Base-by-base conservation (phyloP, 2,888 invertebrate genomes). In the Hybos culiciformis region DNA sequence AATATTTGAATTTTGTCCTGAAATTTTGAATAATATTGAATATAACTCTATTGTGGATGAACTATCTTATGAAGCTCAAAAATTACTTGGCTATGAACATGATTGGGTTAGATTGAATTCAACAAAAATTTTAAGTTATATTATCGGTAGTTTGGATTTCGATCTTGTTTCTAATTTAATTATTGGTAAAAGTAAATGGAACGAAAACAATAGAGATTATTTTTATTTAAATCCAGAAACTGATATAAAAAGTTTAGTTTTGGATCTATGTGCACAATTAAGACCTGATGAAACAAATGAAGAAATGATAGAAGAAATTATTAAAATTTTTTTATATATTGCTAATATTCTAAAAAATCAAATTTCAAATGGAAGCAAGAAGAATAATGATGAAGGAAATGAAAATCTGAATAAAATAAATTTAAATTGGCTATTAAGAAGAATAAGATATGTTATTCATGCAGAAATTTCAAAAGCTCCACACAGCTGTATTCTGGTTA, bases 91-190 rank as follows among this genome's bases (percentile, higher is more conserved):
- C 0, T 80, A 93, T 61, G 83, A 86, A 12, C 92, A 93, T 59
- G 73, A 78, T 24, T 91, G 91, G 91, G 86, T 93, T 0, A 74
- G 91, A 42, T 67, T 87, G 37, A 75, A 76, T 45, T 74, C 88
- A 0, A 75, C 80, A 0, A 85, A 87, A 60, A 72, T 90, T 48
- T 63, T 92, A 34, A 82, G 83, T 0, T 72, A 77, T 37, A 70
- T 91, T 39, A 66, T 93, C 42, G 69, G 75, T 1, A 64, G 72
- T 1, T 71, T 80, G 37, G 74, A 83, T 55, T 65, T 73, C 8
- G 71, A 73, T 2, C 72, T 77, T 46, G 66, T 86, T 37, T 72
- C 75, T 18, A 53, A 56, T 37, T 53, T 74, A 44, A 56, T 76
- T 5, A 31, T 39, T 5, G 45, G 42, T 9, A 8, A 38, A 44